phyloP scores from a whole-genome alignment of 2,797 vertebrate genomes.

The Spea hammondii region DNA sequence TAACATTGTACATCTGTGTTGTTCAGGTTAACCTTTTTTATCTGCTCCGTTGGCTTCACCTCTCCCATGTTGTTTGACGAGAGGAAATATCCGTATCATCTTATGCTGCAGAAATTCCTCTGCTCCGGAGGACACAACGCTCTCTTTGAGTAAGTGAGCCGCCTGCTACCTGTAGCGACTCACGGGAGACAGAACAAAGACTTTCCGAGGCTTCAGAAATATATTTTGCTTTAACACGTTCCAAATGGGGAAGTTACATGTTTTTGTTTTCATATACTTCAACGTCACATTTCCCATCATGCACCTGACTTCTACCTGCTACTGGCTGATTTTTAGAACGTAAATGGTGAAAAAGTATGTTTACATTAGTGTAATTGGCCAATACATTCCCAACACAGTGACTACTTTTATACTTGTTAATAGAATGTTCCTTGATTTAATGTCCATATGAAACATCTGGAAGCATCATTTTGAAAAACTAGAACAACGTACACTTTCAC shows the following conservation, averaged over 20 bases:
- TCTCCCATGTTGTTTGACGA: slow-evolving; percentile 96
- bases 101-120: slow-evolving; percentile 96
- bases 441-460: no score
- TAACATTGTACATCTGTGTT: neutral
- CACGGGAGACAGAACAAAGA: no score
- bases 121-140: slow-evolving; percentile 94
- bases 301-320: no score
- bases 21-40: slow-evolving; percentile 91
- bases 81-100: slow-evolving; percentile 94
- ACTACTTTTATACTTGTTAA: no score
- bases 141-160: slow-evolving; percentile 86
- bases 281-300: no score
- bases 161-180: neutral
- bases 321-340: no score
- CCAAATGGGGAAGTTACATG: slow-evolving; percentile 2
- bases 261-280: neutral
- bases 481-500: neutral
- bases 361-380: no score
- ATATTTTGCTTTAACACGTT: neutral
- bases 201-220: no score
- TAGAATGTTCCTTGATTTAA: no score
- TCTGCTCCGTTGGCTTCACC: slow-evolving; percentile 95
- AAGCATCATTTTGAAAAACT: no score
- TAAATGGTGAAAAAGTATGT: no score
- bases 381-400: no score